Percentiles rank a stretch among this genome's conserved stretches.
phyloP scores from a whole-genome alignment of 2,113 vertebrate species.

The Falco punctatus region DNA sequence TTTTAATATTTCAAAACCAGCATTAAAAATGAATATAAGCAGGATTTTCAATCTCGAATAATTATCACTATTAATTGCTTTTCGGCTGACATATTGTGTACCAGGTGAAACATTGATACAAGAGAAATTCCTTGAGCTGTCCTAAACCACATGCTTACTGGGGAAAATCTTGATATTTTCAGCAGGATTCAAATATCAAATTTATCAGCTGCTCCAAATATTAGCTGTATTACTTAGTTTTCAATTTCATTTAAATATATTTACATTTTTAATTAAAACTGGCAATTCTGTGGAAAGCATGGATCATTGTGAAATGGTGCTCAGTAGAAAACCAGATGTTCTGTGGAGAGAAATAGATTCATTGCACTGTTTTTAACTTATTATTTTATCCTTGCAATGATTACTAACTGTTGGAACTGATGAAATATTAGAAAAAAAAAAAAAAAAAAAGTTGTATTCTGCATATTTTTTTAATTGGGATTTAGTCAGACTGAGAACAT shows the following conservation, averaged over 20 bases:
- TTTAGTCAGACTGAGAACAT: not conserved
- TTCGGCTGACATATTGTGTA: not conserved
- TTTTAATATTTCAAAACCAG: conserved; percentile 62
- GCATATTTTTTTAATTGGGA: not conserved
- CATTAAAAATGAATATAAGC: conserved; percentile 52
- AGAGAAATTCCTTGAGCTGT: not conserved
- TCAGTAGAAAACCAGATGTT: not conserved
- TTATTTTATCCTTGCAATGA: not conserved
- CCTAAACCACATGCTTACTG: not conserved
- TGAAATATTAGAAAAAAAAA: not conserved
- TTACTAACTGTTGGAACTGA: not conserved
- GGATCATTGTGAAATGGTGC: not conserved
- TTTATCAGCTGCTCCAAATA: not conserved
- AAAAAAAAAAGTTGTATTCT: not conserved
- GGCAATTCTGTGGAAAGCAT: not conserved
- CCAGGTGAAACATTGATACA: conserved; percentile 5
- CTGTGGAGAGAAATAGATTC: not conserved
- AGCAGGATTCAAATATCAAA: not conserved
- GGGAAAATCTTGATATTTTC: not conserved
- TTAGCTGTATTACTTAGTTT: not conserved
- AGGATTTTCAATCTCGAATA: conserved; percentile 40
- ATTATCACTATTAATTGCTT: conserved; percentile 55
- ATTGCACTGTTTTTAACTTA: not conserved
- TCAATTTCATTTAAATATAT: not conserved
- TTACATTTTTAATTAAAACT: not conserved